Evolutionary conservation across 2,797 vertebrate species (phyloP).

Genomic region (Anguilla pacifica): DNA sequence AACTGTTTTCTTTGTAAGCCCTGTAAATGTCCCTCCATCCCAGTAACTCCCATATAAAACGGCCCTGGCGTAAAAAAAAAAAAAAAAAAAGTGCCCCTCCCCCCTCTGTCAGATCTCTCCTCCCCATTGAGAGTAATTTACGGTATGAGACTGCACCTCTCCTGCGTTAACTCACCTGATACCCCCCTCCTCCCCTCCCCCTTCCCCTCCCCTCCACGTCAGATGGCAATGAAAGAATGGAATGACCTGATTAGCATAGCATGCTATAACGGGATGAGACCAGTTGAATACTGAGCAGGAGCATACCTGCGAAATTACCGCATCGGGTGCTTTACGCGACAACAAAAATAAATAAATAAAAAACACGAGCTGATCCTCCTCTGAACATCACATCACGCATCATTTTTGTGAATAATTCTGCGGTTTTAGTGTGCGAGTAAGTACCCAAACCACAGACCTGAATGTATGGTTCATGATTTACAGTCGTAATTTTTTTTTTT

Average conservation of each 20-base stretch:
- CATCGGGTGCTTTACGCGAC: background rate
- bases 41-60: conserved; percentile 42
- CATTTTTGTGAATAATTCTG: background rate
- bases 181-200: background rate
- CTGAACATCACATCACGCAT: background rate
- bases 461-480: conserved; percentile 6
- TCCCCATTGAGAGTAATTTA: background rate
- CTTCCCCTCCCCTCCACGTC: background rate
- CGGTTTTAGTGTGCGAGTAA: background rate
- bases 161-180: conserved; percentile 27
- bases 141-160: background rate
- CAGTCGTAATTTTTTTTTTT: background rate
- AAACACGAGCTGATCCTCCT: background rate
- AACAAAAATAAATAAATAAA: background rate
- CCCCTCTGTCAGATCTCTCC: background rate
- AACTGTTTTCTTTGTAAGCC: conserved; percentile 54
- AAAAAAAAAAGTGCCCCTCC: conserved; percentile 30
- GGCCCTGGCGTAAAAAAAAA: conserved; percentile 32
- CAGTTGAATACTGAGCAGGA: background rate
- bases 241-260: conserved; percentile 6
- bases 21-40: conserved; percentile 34
- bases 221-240: background rate
- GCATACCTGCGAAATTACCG: background rate
- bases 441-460: background rate
- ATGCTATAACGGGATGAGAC: background rate